These are phyloP conservation scores for Muscicapa adusta DNA, from an alignment of 2,113 vertebrate species.

Conservation along the genomic window DNA sequence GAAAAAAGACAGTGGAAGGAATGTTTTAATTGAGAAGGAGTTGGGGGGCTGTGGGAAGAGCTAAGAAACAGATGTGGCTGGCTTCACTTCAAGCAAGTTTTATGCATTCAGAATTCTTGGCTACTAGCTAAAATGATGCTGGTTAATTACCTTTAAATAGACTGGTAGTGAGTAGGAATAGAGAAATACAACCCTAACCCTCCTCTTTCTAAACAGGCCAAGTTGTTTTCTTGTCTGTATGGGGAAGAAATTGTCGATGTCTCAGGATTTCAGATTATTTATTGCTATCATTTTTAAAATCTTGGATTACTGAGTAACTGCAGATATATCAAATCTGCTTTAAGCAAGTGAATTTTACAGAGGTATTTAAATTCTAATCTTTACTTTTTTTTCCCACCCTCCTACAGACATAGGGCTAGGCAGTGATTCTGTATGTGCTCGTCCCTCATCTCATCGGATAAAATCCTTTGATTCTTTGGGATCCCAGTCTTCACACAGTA, in stretches of 20 bases:
- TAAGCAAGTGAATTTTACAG: not conserved
- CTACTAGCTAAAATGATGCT: constrained; percentile 1
- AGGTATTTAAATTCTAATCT: not conserved
- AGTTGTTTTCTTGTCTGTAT: not conserved
- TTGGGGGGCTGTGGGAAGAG: not conserved
- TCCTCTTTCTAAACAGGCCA: not conserved
- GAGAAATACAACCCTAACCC: not conserved
- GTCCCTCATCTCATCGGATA: constrained; percentile 90
- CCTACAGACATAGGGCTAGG: constrained; percentile 91
- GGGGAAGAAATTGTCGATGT: not conserved
- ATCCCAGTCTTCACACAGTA: constrained; percentile 85
- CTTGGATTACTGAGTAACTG: not conserved
- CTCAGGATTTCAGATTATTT: not conserved
- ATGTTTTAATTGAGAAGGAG: constrained; percentile 40
- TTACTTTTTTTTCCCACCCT: not conserved
- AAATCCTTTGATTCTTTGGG: constrained; percentile 95
- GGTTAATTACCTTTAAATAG: constrained; percentile 46
- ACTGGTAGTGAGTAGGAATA: not conserved
- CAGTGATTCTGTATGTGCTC: constrained; percentile 91
- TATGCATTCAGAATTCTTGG: not conserved
- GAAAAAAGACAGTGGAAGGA: constrained; percentile 38
- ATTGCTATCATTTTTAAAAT: not conserved
- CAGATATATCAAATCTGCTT: not conserved
- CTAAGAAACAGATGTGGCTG: constrained; percentile 50
- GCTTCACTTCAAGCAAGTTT: constrained; percentile 32